Base-by-base conservation (phyloP, 2,113 vertebrate species). In the Brienomyrus longianalis region DNA sequence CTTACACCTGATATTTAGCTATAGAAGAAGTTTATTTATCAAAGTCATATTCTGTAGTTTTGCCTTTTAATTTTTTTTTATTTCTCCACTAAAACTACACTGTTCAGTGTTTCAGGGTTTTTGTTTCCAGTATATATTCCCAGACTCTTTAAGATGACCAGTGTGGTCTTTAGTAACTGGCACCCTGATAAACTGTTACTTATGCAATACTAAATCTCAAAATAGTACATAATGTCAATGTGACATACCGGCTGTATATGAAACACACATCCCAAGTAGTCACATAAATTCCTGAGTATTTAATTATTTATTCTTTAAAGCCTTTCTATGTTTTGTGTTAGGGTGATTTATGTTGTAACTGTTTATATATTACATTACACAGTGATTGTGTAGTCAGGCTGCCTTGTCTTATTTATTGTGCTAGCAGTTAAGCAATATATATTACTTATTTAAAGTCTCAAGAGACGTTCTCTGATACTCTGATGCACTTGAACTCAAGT, bases 221-320 rank as follows among this genome's bases (percentile, higher is more conserved):
- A 43, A 7, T 19, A 77, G 13, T 39, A 77, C 39, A 19, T 80
- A 39, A 86, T 50, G 27, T 86, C 27, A 86, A 86, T 51, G 83
- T n/a, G 83, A 11, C 83, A n/a, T n/a, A 48, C 83, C 1, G 5
- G 7, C 62, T 70, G n/a, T 70, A 51, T 51, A 51, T 27, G 45
- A 86, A 86, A 86, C 23, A 86, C 45, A 23, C 43, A 80, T 83
- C 17, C 88, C 35, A 77, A 51, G n/a, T n/a, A 83, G 39, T 21
- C 80, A 9, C 74, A 89, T 43, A 83, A 50, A n/a, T 56, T 54
- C 27, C 31, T 19, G 31, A 10, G 50, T 83, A 31, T 89, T 89
- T 80, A 83, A 89, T 89, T 51, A 45, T 89, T 43, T 19, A 35
- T 89, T 21, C 70, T 21, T 39, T 39, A 83, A 83, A 89, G 21